Evolutionary conservation across 2,113 vertebrate genomes (phyloP).

Genomic region (Oncorhynchus gorbuscha): DNA sequence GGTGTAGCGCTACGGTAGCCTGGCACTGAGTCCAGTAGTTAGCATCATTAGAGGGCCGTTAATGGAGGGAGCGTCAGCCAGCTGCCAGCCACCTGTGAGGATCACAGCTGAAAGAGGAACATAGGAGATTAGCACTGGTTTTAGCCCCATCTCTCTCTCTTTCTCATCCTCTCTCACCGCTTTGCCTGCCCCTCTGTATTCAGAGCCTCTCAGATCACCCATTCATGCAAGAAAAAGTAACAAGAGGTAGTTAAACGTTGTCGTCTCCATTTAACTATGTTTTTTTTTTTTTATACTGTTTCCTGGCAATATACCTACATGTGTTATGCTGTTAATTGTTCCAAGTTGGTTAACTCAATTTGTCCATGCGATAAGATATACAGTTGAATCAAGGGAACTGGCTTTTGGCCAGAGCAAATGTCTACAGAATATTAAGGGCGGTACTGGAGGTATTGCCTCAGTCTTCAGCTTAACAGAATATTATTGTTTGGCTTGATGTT

Average conservation of each 20-base stretch:
- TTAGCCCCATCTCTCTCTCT: neutral
- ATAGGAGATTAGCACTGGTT: constrained; percentile 1
- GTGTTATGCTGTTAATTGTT: neutral
- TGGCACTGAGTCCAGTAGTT: constrained; percentile 28
- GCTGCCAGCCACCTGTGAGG: constrained; percentile 72
- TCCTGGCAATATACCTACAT: neutral
- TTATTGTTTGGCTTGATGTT: constrained; percentile 12
- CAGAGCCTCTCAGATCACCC: neutral
- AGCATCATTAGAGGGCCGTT: constrained; percentile 24
- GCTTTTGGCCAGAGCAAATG: neutral
- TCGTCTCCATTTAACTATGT: neutral
- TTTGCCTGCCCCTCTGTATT: neutral
- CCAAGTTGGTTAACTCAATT: neutral
- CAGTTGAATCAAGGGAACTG: neutral
- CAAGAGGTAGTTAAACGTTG: neutral
- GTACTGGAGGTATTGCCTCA: neutral
- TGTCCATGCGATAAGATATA: neutral
- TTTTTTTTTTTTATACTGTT: too few species aligned
- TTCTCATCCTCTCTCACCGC: neutral
- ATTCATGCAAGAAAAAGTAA: neutral
- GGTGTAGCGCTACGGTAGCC: neutral
- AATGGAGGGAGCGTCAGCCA: constrained; percentile 38
- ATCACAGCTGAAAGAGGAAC: constrained; percentile 30
- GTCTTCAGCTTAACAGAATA: neutral
- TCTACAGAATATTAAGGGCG: neutral